Evolutionary conservation across 37 sponge, comb jelly and placozoan genomes (phyloP).

Genomic region (Halisarca cf. caerulea): DNA sequence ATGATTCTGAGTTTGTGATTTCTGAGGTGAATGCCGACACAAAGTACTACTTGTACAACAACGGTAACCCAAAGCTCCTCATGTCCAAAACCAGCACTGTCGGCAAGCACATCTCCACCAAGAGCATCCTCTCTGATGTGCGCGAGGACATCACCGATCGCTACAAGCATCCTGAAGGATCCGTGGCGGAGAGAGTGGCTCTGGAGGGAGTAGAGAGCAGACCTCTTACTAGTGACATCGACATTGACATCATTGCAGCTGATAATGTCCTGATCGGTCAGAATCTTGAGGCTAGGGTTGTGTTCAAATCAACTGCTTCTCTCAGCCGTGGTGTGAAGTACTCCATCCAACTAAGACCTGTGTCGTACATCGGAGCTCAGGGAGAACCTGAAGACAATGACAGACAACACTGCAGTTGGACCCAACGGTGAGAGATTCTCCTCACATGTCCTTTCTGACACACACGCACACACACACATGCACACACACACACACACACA

Average conservation of each 20-base stretch:
- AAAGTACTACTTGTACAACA: slow-evolving; percentile 21
- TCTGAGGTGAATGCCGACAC: slow-evolving; percentile 74
- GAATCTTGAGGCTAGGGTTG: background rate
- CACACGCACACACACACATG: too few relatives aligned
- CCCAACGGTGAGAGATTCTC: background rate
- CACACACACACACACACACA: too few relatives aligned
- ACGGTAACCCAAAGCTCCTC: background rate
- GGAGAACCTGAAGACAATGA: slow-evolving; percentile 9
- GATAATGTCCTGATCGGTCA: slow-evolving; percentile 12
- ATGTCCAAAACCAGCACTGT: background rate
- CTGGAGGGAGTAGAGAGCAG: background rate
- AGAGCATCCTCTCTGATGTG: slow-evolving; percentile 39
- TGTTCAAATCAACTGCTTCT: background rate
- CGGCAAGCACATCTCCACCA: slow-evolving; percentile 58
- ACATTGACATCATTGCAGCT: slow-evolving; percentile 14
- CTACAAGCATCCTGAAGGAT: slow-evolving; percentile 62
- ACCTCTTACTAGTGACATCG: slow-evolving; percentile 22
- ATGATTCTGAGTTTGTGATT: slow-evolving; percentile 80
- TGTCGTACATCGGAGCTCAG: slow-evolving; percentile 16
- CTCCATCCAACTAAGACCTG: background rate
- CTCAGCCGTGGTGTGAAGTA: background rate
- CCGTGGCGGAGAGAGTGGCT: slow-evolving; percentile 41
- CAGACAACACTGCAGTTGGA: background rate
- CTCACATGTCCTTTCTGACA: too few relatives aligned
- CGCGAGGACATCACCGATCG: slow-evolving; percentile 42